Conservation (phyloP, 1,140 invertebrate genomes). For the Scaptomyza graminum region DNA sequence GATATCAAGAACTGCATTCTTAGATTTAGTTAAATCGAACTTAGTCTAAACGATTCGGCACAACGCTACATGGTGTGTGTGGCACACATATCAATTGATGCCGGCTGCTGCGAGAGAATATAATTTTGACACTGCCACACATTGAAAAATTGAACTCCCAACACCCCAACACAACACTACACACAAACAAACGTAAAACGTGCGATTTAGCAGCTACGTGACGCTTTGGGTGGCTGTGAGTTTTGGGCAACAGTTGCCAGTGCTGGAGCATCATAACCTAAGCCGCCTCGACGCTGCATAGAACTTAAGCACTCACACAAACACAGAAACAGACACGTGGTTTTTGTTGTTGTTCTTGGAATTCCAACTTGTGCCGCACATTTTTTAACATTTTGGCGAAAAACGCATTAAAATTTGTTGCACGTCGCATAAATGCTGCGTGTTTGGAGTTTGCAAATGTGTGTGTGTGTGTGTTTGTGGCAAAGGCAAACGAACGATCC, state of each 20-base stretch:
- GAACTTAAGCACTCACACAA: constrained; percentile 34
- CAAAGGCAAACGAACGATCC: constrained; percentile 26
- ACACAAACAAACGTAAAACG: constrained; percentile 49
- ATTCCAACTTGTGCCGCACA: constrained; percentile 79
- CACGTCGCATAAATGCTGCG: constrained; percentile 79
- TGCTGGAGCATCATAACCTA: constrained; percentile 22
- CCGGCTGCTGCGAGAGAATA: constrained; percentile 8
- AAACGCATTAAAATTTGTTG: constrained; percentile 82
- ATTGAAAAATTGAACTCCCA: constrained; percentile 22
- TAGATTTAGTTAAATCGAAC: background rate
- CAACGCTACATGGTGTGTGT: too few species aligned
- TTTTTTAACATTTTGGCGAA: constrained; percentile 80
- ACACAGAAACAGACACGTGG: constrained; percentile 10
- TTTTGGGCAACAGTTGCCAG: constrained; percentile 76
- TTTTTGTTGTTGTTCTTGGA: constrained; percentile 48
- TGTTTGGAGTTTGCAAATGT: constrained; percentile 30
- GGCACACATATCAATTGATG: constrained; percentile 8
- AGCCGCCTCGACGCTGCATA: background rate
- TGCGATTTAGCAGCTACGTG: constrained; percentile 78
- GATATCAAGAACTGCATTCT: background rate
- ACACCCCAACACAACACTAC: background rate
- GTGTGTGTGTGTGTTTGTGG: constrained; percentile 10
- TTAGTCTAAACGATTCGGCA: background rate
- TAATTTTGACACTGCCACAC: constrained; percentile 40
- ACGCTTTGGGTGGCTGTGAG: constrained; percentile 72